Conservation (phyloP, 2,113 vertebrate species). For the Strix uralensis region DNA sequence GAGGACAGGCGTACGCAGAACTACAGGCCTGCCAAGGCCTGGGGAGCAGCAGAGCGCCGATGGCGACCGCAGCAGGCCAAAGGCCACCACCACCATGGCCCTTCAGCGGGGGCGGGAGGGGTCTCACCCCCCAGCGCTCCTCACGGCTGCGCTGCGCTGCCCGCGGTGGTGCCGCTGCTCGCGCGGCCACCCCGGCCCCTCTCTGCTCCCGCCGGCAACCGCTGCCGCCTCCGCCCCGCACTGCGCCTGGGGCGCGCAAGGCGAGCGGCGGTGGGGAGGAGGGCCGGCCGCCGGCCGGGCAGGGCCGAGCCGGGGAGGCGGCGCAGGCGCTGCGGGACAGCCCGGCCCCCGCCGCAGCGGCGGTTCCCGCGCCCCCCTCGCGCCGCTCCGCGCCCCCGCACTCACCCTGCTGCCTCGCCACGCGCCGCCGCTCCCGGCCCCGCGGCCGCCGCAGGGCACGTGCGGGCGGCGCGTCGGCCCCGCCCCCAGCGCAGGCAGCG, state of each 20-base stretch:
- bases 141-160: background rate
- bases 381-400: background rate
- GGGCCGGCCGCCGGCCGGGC: too few species aligned
- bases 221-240: background rate
- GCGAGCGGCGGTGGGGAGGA: background rate
- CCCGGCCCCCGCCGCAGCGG: background rate
- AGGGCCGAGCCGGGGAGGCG: too few species aligned
- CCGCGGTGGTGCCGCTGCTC: background rate
- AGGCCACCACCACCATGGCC: too few species aligned
- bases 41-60: background rate
- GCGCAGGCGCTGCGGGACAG: too few species aligned
- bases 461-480: background rate
- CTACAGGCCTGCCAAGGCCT: background rate
- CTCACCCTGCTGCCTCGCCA: background rate
- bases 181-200: background rate
- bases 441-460: background rate
- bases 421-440: background rate
- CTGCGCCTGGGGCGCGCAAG: background rate
- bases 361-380: too few species aligned
- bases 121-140: too few species aligned
- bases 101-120: background rate
- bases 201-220: accelerated
- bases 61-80: accelerated
- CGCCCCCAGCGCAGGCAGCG: background rate
- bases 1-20: background rate